Evolutionary conservation across 2,888 invertebrate species (phyloP).

Genomic region (Hipparchia semele): DNA sequence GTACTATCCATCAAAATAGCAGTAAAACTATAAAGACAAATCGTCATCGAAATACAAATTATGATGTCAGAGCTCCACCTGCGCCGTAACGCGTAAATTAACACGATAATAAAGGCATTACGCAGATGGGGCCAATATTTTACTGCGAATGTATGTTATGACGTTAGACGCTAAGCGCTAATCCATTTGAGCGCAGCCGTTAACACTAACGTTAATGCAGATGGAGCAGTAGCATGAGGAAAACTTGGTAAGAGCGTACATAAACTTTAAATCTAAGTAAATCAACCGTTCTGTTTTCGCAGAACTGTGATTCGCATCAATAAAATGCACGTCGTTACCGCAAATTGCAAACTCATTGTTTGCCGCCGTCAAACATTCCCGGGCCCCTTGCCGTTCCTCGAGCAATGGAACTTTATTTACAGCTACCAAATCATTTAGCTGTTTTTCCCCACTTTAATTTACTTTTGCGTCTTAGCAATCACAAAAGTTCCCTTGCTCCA

Average conservation of each 20-base stretch:
- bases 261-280: background rate
- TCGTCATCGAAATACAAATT: too few relatives aligned
- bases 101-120: too few relatives aligned
- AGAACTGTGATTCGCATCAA: slow-evolving; percentile 74
- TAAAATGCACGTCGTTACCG: slow-evolving; percentile 68
- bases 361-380: slow-evolving; percentile 75
- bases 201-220: too few relatives aligned
- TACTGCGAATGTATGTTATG: too few relatives aligned
- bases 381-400: slow-evolving; percentile 65
- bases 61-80: too few relatives aligned
- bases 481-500: background rate
- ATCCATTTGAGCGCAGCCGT: too few relatives aligned
- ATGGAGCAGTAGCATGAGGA: too few relatives aligned
- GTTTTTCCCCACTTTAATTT: slow-evolving; percentile 23
- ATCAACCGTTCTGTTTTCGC: slow-evolving; percentile 50
- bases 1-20: too few relatives aligned
- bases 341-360: slow-evolving; percentile 81
- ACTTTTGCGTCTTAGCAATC: slow-evolving; percentile 19
- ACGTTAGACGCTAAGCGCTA: too few relatives aligned
- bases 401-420: slow-evolving; percentile 76
- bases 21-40: too few relatives aligned
- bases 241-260: background rate
- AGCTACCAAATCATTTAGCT: slow-evolving; percentile 63
- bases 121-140: too few relatives aligned
- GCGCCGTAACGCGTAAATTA: too few relatives aligned